Evolutionary conservation across 2,113 vertebrate species (phyloP).

Genomic region (Oncorhynchus kisutch): DNA sequence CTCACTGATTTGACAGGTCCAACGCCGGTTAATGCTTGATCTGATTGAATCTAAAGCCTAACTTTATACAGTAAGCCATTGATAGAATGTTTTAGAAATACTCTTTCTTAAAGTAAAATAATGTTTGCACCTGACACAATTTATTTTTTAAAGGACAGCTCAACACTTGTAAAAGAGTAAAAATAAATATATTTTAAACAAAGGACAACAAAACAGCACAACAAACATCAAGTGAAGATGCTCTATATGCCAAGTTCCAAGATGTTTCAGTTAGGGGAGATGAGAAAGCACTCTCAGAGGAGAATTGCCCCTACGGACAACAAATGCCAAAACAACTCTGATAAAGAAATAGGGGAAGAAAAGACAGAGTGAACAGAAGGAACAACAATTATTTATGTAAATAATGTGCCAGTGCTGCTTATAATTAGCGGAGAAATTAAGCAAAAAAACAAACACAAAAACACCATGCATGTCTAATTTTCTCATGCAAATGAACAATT

Average conservation of each 20-base stretch:
- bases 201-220: conserved; percentile 72
- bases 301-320: conserved; percentile 70
- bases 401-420: conserved; percentile 99
- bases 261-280: conserved; percentile 63
- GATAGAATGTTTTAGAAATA: conserved; percentile 21
- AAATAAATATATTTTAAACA: conserved; percentile 74
- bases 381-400: conserved; percentile 99
- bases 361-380: conserved; percentile 88
- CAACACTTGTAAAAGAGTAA: conserved; percentile 55
- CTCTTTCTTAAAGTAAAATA: conserved; percentile 51
- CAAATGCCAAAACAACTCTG: conserved; percentile 76
- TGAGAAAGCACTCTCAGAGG: conserved; percentile 68
- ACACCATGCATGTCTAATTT: conserved; percentile 97
- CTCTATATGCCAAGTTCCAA: conserved; percentile 48
- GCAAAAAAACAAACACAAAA: conserved; percentile 77
- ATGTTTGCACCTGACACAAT: conserved; percentile 50
- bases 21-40: too few relatives aligned
- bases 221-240: conserved; percentile 62
- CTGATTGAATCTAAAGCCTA: neutral
- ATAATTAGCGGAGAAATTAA: conserved; percentile 91
- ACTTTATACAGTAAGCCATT: neutral
- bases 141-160: conserved; percentile 53
- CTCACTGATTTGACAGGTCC: neutral
- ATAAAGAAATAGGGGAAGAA: conserved; percentile 73
- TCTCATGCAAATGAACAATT: conserved; percentile 98